Evolutionary conservation across 2,888 invertebrate species (phyloP).

Genomic region (Parnassius mnemosyne): DNA sequence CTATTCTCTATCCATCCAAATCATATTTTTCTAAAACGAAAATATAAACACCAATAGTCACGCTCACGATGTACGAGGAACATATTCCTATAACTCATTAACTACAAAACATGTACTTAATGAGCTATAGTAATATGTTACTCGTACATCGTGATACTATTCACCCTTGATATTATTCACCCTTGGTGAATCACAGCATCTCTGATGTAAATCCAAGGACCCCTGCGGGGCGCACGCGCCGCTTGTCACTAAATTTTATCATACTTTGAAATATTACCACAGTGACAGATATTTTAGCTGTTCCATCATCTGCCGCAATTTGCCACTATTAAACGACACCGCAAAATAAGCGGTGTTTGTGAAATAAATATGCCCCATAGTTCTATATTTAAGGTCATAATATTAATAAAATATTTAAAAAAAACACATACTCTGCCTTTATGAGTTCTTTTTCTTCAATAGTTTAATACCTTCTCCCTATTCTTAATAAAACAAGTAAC

Average conservation of each 20-base stretch:
- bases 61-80: not conserved
- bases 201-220: constrained; percentile 33
- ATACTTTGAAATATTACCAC: constrained; percentile 51
- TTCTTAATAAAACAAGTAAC: too few relatives aligned
- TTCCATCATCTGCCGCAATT: constrained; percentile 67
- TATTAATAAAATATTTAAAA: too few relatives aligned
- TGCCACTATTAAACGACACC: constrained; percentile 21
- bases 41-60: too few relatives aligned
- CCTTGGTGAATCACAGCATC: constrained; percentile 26
- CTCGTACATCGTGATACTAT: not conserved
- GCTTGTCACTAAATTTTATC: constrained; percentile 60
- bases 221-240: constrained; percentile 68
- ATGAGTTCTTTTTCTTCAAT: too few relatives aligned
- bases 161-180: constrained; percentile 28
- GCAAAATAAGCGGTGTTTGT: not conserved
- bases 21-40: too few relatives aligned
- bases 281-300: constrained; percentile 60
- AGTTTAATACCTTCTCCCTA: too few relatives aligned
- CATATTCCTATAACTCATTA: constrained; percentile 19
- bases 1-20: too few relatives aligned
- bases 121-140: constrained; percentile 16
- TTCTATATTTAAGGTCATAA: too few relatives aligned
- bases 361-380: too few relatives aligned
- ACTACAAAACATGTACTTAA: constrained; percentile 21
- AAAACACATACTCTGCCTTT: too few relatives aligned